Base-by-base conservation (phyloP, 2,888 invertebrate species). In the Pteria penguin region DNA sequence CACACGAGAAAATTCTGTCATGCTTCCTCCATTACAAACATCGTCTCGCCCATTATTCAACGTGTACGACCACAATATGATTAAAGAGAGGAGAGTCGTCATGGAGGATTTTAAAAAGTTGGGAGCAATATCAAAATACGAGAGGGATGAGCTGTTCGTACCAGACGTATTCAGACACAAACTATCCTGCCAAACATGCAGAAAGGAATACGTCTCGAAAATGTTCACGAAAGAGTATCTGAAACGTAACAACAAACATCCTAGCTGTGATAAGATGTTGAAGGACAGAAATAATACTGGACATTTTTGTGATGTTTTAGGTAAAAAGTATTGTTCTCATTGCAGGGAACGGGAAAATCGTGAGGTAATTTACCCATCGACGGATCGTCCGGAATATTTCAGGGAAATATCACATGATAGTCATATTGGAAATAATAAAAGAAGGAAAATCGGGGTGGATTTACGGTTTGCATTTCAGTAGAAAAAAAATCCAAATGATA, bases 251-350 rank as follows among this genome's bases (percentile, higher is more conserved):
- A 24, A 62, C 4, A 68, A 52, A 52, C 29, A 52, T 14, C 68
- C 72, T 3, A 52, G 32, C 31, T 73, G 73, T 68, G 60, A 18
- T 5, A 27, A 36, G 18, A 55, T 57, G n/a, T 33, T 45, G 3
- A 29, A 68, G 8, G 18, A 26, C 4, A 29, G 36, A 5, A 57
- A 36, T 5, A 68, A 45, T 31, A 45, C 61, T 11, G 31, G 29
- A 4, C 76, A 76, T 33, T 76, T 76, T 27, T 76, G 76, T 72
- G 76, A 76, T 22, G 76, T 76, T 8, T 45, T 76, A 8, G 76
- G 76, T n/a, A 76, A 76, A 55, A 60, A 71, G 4, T 76, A 58
- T 27, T 76, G 76, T 63, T 60, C 72, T 8, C 33, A 58, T 11
- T 76, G 76, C 63, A 62, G 62, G 29, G 76, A 76, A 58, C 26